Percentiles rank a stretch among this genome's conserved stretches.
phyloP scores from a whole-genome alignment of 2,797 vertebrate species.

The Hybognathus amarus region DNA sequence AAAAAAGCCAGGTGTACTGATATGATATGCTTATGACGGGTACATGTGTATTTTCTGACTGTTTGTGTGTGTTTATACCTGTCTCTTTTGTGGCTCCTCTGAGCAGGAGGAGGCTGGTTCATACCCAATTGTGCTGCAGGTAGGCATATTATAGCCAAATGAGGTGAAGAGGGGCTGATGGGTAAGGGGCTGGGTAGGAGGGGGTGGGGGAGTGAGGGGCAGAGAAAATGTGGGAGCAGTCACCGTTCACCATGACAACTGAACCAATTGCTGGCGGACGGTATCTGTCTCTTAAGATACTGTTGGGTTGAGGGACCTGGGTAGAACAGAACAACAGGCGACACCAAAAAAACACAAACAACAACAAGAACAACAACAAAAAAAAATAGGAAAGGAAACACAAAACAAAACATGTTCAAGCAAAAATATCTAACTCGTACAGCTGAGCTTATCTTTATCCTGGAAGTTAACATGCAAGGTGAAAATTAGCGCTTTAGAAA shows the following conservation, averaged over 20 bases:
- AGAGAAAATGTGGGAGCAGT: conserved; percentile 84
- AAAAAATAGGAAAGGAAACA: conserved; percentile 61
- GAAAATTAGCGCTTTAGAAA: conserved; percentile 32
- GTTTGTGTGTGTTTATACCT: conserved; percentile 81
- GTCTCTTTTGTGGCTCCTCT: conserved; percentile 84
- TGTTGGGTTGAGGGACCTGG: conserved; percentile 88
- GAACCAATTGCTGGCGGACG: conserved; percentile 82
- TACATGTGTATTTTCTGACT: conserved; percentile 30
- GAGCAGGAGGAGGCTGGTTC: conserved; percentile 78
- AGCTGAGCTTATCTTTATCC: conserved; percentile 47
- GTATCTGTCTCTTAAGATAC: conserved; percentile 88
- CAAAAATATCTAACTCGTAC: conserved; percentile 67
- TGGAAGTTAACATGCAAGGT: conserved; percentile 62
- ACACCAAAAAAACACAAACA: conserved; percentile 82
- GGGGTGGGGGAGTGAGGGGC: conserved; percentile 80
- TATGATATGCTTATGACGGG: conserved; percentile 17
- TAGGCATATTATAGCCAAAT: conserved; percentile 86
- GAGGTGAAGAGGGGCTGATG: conserved; percentile 89
- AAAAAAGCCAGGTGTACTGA: background rate
- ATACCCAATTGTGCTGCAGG: conserved; percentile 76
- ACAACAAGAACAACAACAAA: conserved; percentile 74
- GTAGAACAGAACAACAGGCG: conserved; percentile 67
- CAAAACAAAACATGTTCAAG: conserved; percentile 72
- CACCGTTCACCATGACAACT: conserved; percentile 84
- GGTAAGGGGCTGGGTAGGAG: conserved; percentile 79